A percentile compares a stretch with the other conserved stretches of the same genome.
Conservation (phyloP, 2,113 vertebrate species). For the Pomatorhinus ruficollis region DNA sequence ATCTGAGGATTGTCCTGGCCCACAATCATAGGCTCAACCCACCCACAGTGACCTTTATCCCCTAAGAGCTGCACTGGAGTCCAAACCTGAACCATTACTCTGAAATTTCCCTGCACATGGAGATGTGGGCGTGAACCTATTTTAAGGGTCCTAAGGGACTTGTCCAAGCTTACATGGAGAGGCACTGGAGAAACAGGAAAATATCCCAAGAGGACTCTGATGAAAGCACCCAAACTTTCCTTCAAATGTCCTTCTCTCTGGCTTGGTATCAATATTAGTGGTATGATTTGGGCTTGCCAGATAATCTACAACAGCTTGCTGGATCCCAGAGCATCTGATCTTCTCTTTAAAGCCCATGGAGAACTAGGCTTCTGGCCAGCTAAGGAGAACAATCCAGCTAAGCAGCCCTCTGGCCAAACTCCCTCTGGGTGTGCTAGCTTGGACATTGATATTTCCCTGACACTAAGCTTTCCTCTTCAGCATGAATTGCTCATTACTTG, state of each 20-base stretch:
- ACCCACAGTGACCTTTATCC: background rate
- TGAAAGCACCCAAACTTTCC: background rate
- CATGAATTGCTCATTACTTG: conserved; percentile 27
- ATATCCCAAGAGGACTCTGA: background rate
- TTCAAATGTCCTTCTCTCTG: background rate
- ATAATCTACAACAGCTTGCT: background rate
- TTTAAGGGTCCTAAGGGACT: background rate
- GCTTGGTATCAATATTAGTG: background rate
- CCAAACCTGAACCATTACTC: background rate
- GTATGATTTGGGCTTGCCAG: background rate
- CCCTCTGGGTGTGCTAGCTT: background rate
- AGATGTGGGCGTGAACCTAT: background rate
- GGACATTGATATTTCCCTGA: conserved; percentile 16
- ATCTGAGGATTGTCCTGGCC: background rate
- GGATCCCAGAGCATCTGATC: background rate
- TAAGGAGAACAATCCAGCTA: background rate
- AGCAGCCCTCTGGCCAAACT: background rate
- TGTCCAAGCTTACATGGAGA: background rate
- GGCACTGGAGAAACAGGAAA: background rate
- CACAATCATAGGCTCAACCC: background rate
- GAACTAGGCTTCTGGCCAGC: background rate
- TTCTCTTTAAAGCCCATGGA: background rate
- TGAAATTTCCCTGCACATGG: background rate
- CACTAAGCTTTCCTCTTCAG: conserved; percentile 23
- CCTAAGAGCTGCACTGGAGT: background rate